Evolutionary conservation across 2,113 vertebrate species (phyloP).

Genomic region (Chaetodon auriga): DNA sequence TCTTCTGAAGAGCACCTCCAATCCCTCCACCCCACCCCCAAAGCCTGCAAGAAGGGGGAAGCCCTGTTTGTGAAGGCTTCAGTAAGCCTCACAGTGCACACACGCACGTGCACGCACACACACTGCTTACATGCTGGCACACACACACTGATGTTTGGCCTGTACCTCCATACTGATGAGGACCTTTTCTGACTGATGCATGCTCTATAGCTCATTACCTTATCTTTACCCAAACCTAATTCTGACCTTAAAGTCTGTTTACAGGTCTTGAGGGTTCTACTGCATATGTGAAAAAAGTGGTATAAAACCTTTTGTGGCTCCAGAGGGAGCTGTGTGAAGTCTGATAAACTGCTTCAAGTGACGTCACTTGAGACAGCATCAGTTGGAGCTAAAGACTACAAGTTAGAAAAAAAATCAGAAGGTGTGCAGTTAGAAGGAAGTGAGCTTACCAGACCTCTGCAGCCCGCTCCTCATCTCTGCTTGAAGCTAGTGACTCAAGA

Average conservation of each 20-base stretch:
- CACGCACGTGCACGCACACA: constrained; percentile 31
- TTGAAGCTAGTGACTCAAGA: too few species aligned
- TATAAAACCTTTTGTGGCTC: background rate
- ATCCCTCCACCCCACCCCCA: constrained; percentile 69
- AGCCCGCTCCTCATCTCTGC: too few species aligned
- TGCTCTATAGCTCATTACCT: background rate
- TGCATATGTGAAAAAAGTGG: too few species aligned
- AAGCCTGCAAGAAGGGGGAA: constrained; percentile 68
- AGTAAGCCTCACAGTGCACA: constrained; percentile 52
- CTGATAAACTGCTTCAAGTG: background rate
- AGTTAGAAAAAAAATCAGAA: background rate
- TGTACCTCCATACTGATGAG: constrained; percentile 22
- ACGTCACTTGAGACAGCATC: background rate
- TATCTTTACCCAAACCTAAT: background rate
- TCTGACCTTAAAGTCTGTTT: background rate
- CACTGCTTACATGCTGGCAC: background rate
- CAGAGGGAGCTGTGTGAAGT: background rate
- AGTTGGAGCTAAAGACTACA: background rate
- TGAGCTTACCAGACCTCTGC: too few species aligned
- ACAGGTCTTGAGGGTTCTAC: background rate
- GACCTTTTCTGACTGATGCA: background rate
- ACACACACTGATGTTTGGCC: constrained; percentile 11
- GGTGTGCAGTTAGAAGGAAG: background rate
- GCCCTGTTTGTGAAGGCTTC: constrained; percentile 66
- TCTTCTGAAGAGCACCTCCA: constrained; percentile 73